These are phyloP conservation scores for Cecidostiba fungosa DNA, from an alignment of 2,888 invertebrate genomes.

Conservation along the genomic window DNA sequence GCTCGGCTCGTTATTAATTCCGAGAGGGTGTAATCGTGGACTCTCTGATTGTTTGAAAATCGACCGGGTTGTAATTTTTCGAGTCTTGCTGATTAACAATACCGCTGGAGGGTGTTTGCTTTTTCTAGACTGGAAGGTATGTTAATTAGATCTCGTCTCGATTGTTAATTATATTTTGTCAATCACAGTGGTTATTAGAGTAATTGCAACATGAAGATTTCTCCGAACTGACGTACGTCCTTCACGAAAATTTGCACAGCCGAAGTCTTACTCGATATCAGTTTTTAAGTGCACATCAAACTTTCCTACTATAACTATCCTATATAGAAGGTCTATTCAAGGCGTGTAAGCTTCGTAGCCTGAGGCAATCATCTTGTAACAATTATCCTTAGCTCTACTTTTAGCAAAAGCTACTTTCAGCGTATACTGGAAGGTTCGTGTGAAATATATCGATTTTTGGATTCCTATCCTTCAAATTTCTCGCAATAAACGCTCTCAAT, in stretches of 20 bases:
- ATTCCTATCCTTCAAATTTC: background rate
- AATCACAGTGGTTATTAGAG: too few relatives aligned
- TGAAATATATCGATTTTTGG: background rate
- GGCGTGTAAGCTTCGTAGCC: background rate
- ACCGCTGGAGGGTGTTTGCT: too few relatives aligned
- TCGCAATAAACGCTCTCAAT: background rate
- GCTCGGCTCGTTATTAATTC: background rate
- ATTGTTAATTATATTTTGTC: too few relatives aligned
- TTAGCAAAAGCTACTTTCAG: background rate
- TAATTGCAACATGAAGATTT: background rate
- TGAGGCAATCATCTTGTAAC: background rate
- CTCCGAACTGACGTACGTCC: background rate
- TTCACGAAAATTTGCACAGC: background rate
- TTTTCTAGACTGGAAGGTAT: too few relatives aligned
- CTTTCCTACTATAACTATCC: conserved; percentile 3
- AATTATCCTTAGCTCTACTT: conserved; percentile 12
- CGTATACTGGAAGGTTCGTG: background rate
- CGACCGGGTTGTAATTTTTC: background rate
- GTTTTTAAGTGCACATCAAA: conserved; percentile 20
- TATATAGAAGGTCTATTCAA: background rate
- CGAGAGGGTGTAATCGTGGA: background rate
- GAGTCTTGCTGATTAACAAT: background rate
- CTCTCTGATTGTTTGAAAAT: background rate
- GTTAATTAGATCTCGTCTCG: too few relatives aligned
- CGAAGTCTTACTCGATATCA: background rate